Base-by-base conservation (phyloP, 92 coral and sea anemone species). In the Montipora capitata region DNA sequence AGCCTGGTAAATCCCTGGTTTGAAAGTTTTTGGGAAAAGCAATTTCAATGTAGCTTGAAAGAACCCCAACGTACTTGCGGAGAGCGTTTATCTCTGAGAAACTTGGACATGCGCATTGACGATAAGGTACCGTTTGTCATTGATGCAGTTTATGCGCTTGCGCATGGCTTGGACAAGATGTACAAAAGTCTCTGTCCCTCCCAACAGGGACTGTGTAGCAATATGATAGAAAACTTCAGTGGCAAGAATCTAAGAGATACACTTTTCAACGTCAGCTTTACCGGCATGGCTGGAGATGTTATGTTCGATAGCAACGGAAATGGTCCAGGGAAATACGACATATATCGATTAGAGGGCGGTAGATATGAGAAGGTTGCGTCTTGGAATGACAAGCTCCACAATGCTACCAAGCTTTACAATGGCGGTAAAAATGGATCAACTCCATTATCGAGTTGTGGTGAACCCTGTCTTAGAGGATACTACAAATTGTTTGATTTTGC, bases 111-210 rank as follows among this genome's bases (percentile, higher is more conserved):
- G 77, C 88, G 72, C 61, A 83, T 95, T 42, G 98, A 98, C 76
- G 98, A 98, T 42, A 96, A 92, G 80, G 96, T 98, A 4, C 96
- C 99, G 0, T 98, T 94, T 75, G 98, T 98, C 10, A 96, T 98
- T 10, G 99, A 98, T 64, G 98, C 99, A 2, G 99, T 98, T 4
- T 90, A 90, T 66, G 96, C 98, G 2, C 91, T 96, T 88, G 99
- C 98, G 59, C 87, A 91, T 48, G 99, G 94, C 6, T 85, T 98
- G 15, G 77, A 98, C 58, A 76, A 56, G 48, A 74, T 98, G 77
- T 96, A 98, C 88, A 57, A 72, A 49, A 56, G 70, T 2, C 79
- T 88, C 67, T 98, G 99, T 43, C 98, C 98, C 0, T 69, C 83
- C 0, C 81, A 82, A 93, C 62, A 63, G 0, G 99, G 98, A 13